A percentile compares a stretch with the other conserved stretches of the same genome.
These are phyloP conservation scores for Hozukius guyotensis DNA, from an alignment of 2,797 vertebrate species.

Conservation along the genomic window DNA sequence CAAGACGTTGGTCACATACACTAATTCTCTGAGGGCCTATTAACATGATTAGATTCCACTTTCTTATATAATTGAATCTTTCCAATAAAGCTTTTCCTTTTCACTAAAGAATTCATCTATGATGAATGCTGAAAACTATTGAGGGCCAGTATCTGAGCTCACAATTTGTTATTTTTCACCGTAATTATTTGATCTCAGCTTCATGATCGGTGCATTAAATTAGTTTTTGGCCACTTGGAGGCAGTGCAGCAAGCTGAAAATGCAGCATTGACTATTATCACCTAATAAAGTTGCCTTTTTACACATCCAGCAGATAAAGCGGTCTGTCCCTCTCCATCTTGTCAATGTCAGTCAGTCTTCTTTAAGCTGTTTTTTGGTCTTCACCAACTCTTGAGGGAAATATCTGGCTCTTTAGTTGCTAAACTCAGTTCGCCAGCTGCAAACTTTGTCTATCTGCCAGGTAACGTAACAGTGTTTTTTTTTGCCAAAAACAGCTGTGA, in stretches of 20 bases:
- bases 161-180: background rate
- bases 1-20: background rate
- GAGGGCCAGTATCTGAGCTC: background rate
- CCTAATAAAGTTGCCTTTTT: background rate
- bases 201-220: background rate
- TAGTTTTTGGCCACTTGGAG: background rate
- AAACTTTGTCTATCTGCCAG: background rate
- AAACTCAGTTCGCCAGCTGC: background rate
- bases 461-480: background rate
- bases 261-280: background rate
- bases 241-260: background rate
- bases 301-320: background rate
- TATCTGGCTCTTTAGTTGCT: no score
- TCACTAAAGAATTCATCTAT: background rate
- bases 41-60: background rate
- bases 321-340: no score
- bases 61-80: background rate
- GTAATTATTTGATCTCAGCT: background rate
- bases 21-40: background rate
- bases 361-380: background rate
- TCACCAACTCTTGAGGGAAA: background rate
- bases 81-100: background rate
- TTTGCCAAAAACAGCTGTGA: background rate
- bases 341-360: no score
- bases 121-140: background rate